Evolutionary conservation across 1,140 invertebrate species (phyloP).

Genomic region (Sycobia sp.): DNA sequence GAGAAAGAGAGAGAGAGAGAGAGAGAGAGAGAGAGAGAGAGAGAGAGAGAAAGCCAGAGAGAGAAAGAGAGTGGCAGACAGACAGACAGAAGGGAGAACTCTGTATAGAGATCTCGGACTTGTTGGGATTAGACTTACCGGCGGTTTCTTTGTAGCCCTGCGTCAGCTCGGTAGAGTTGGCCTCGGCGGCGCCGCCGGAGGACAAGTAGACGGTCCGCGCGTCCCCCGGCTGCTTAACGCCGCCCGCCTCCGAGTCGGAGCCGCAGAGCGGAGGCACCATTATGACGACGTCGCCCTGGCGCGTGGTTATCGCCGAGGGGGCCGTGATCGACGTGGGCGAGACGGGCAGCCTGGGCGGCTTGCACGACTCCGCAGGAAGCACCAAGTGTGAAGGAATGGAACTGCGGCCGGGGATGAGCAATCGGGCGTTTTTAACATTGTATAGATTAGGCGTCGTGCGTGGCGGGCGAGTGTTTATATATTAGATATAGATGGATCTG

Average conservation of each 20-base stretch:
- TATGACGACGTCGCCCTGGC: slow-evolving; percentile 67
- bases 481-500: too few relatives aligned
- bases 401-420: slow-evolving; percentile 45
- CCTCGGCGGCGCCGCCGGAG: not conserved
- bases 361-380: slow-evolving; percentile 47
- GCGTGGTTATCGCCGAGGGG: slow-evolving; percentile 39
- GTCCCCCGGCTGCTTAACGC: slow-evolving; percentile 31
- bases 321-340: slow-evolving; percentile 10
- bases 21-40: not conserved
- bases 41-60: too few relatives aligned
- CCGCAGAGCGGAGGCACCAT: slow-evolving; percentile 63
- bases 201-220: not conserved
- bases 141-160: slow-evolving; percentile 39
- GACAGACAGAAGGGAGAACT: too few relatives aligned
- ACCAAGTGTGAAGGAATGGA: slow-evolving; percentile 64
- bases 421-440: too few relatives aligned
- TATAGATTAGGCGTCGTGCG: too few relatives aligned
- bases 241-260: slow-evolving; percentile 53
- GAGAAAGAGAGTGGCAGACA: too few relatives aligned
- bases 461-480: too few relatives aligned
- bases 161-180: slow-evolving; percentile 22
- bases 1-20: not conserved
- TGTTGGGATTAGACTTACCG: slow-evolving; percentile 38
- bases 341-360: slow-evolving; percentile 34
- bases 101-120: too few relatives aligned